A percentile compares a stretch with the other conserved stretches of the same genome.
These are phyloP conservation scores for Pelobates fuscus DNA, from an alignment of 2,113 vertebrate species.

Conservation along the genomic window DNA sequence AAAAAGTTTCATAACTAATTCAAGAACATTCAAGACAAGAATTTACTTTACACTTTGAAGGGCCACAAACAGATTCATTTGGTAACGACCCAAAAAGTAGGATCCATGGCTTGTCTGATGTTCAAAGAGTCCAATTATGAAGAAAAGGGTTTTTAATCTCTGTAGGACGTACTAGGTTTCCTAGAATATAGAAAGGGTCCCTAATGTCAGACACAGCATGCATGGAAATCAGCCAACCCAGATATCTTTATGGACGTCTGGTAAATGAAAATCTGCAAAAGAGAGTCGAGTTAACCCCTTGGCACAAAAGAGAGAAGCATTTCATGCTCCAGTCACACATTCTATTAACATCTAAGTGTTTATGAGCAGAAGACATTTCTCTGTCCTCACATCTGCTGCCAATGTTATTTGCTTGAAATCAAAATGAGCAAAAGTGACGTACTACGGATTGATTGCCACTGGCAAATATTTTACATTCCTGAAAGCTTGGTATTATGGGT, in stretches of 20 bases:
- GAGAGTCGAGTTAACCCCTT: constrained; percentile 1
- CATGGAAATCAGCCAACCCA: background rate
- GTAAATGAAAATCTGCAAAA: background rate
- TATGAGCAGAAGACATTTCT: constrained; percentile 7
- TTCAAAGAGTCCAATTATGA: constrained; percentile 36
- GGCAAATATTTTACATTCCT: background rate
- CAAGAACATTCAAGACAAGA: background rate
- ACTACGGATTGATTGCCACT: background rate
- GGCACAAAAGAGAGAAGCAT: background rate
- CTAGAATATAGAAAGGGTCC: background rate
- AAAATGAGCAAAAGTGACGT: background rate
- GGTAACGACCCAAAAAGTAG: constrained; percentile 14
- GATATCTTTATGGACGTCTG: background rate
- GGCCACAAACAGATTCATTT: constrained; percentile 28
- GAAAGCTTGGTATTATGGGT: background rate
- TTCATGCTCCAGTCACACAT: background rate
- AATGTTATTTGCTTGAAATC: constrained; percentile 6
- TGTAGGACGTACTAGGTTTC: background rate
- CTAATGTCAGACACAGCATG: constrained; percentile 19
- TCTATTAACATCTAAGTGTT: constrained; percentile 24
- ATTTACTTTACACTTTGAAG: constrained; percentile 5
- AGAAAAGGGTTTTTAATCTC: constrained; percentile 38
- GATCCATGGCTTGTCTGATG: constrained; percentile 35
- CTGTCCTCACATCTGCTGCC: background rate
- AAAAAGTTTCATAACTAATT: constrained; percentile 1